These are phyloP conservation scores for Aphrophora alni DNA, from an alignment of 2,888 invertebrate genomes.

Conservation along the genomic window DNA sequence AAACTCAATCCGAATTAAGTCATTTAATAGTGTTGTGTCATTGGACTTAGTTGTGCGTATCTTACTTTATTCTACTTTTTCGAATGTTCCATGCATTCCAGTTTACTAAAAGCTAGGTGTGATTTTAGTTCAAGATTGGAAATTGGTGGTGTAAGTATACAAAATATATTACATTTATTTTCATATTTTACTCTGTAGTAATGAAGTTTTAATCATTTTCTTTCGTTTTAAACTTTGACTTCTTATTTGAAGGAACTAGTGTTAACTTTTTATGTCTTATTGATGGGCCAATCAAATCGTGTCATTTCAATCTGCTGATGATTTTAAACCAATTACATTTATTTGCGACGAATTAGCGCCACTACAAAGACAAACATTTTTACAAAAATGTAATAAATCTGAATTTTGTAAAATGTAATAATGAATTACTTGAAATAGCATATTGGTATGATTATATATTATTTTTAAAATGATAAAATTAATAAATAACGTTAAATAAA, in stretches of 20 bases:
- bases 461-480: too few species aligned
- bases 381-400: not conserved
- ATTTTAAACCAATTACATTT: not conserved
- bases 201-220: not conserved
- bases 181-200: not conserved
- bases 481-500: too few species aligned
- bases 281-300: not conserved
- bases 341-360: not conserved
- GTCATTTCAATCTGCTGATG: not conserved
- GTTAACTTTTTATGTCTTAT: not conserved
- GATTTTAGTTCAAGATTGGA: not conserved
- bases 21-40: constrained; percentile 6
- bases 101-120: not conserved
- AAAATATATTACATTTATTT: not conserved
- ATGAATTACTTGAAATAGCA: too few species aligned
- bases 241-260: not conserved
- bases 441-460: too few species aligned
- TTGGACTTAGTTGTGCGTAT: constrained; percentile 1
- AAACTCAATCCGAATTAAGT: not conserved
- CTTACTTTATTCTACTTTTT: not conserved
- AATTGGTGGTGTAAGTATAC: not conserved
- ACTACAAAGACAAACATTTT: not conserved
- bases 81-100: not conserved
- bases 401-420: too few species aligned
- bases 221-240: not conserved